Evolutionary conservation across 2,113 vertebrate genomes (phyloP).

Genomic region (Barbus barbus): DNA sequence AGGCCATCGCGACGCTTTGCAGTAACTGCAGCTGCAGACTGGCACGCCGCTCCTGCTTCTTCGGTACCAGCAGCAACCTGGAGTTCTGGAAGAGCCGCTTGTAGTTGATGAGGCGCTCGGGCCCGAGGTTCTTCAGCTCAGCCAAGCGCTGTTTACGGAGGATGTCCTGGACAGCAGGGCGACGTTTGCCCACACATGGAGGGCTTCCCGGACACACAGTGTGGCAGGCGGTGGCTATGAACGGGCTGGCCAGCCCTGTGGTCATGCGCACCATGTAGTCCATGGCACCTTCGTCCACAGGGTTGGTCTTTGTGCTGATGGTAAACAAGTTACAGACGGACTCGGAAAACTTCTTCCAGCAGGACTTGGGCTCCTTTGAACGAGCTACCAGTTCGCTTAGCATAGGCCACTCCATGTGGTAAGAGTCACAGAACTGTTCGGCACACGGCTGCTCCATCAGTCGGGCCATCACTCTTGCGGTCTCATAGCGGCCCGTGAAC

Average conservation of each 20-base stretch:
- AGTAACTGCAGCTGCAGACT: conserved; percentile 75
- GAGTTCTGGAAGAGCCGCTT: conserved; percentile 81
- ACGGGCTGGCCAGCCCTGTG: conserved; percentile 82
- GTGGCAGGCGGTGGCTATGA: conserved; percentile 82
- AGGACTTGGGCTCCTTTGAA: conserved; percentile 76
- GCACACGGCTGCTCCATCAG: conserved; percentile 86
- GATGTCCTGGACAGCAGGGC: conserved; percentile 87
- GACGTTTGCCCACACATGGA: conserved; percentile 84
- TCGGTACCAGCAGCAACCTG: conserved; percentile 67
- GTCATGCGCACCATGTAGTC: conserved; percentile 92
- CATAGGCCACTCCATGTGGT: conserved; percentile 83
- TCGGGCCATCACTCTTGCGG: conserved; percentile 78
- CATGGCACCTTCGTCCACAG: conserved; percentile 82
- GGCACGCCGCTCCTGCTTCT: conserved; percentile 71
- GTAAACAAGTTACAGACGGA: conserved; percentile 71
- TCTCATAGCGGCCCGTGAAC: conserved; percentile 87
- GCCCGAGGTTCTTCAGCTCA: conserved; percentile 67
- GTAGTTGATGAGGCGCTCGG: conserved; percentile 68
- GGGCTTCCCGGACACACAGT: conserved; percentile 86
- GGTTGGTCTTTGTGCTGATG: conserved; percentile 70
- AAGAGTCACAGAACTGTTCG: conserved; percentile 87
- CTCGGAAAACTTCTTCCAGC: conserved; percentile 73
- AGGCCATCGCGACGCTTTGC: conserved; percentile 50
- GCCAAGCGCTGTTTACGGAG: conserved; percentile 71
- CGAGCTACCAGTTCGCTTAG: conserved; percentile 76